Base-by-base conservation (phyloP, 2,888 invertebrate genomes). In the Clistopyga incitator region DNA sequence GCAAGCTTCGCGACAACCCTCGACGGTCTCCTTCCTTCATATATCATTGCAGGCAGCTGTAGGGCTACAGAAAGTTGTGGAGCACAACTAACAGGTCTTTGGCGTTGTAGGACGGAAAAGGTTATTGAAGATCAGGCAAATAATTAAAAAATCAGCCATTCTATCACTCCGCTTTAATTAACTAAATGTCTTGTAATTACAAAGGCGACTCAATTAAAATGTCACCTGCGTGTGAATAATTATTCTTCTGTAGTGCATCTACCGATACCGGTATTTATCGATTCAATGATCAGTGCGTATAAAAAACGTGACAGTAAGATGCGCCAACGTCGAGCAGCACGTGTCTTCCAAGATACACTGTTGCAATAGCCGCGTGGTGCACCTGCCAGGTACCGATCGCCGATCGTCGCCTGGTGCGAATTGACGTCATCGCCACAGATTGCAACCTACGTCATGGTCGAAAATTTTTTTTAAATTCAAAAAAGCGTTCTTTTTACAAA, bases 1-100 rank as follows among this genome's bases (percentile, higher is more conserved):
- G 85, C 87, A 70, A 85, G 81, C 76, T 78, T 81, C 80, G 67
- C 84, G 78, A 70, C 82, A 65, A 75, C 47, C 75, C 80, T 82
- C 50, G 68, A 20, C 34, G 18, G 34, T 11, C 42, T 29, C 61
- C 38, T 59, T 38, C 20, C 45, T 70, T 64, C 79, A 50, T 81
- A 47, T 38, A 71, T 79, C 83, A 71, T 70, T 18, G 20, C 25
- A 4, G 15, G 13, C 54, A 13, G 56, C 38, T 77, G 25, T 25
- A 56, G 56, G 25, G 56, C 25, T 25, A 13, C 6, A 3, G 23
- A 56, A 56, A 15, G 13, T 56, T 15, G 56, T 13, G 18, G 56
- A 23, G 15, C 56, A 23, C 20, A 15, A 52, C 45, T 23, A 54
- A 54, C 54, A 23, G 54, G 23, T 54, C 20, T 20, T 11, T 11